phyloP scores from a whole-genome alignment of 2,797 vertebrate genomes.

The Parauchenoglanis ngamensis region DNA sequence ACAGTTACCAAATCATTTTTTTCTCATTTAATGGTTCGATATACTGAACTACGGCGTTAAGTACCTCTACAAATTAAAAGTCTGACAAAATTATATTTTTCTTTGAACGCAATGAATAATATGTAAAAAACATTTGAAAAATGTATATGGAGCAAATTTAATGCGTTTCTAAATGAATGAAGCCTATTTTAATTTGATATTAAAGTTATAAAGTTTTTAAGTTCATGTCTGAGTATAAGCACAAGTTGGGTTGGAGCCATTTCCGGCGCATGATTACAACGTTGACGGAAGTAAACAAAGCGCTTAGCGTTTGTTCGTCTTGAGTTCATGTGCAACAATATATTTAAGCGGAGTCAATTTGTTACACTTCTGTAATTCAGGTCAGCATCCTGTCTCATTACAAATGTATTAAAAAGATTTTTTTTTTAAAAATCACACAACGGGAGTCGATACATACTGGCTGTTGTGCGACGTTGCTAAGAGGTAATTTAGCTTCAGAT shows the following conservation, averaged over 20 bases:
- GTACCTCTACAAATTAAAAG: neutral
- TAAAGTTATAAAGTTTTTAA: neutral
- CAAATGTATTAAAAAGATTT: neutral
- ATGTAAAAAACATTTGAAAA: neutral
- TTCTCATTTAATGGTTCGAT: neutral
- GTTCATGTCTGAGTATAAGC: too few species aligned
- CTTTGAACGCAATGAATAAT: neutral
- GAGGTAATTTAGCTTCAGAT: neutral
- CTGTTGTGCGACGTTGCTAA: neutral
- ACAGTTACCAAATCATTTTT: too few species aligned
- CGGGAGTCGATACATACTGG: neutral
- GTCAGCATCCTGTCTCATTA: neutral
- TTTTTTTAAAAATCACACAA: neutral
- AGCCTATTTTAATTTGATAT: neutral
- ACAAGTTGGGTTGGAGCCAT: neutral
- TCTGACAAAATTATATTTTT: neutral
- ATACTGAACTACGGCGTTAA: neutral
- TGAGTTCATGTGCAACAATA: neutral
- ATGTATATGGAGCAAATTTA: neutral
- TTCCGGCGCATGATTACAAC: slow-evolving; percentile 53
- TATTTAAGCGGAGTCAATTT: neutral
- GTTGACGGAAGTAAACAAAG: slow-evolving; percentile 71
- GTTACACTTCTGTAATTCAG: slow-evolving; percentile 5
- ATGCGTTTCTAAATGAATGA: neutral
- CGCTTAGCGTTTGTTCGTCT: slow-evolving; percentile 51